Percentiles rank a stretch among this genome's conserved stretches.
These are phyloP conservation scores for Drosophila subquinaria DNA, from an alignment of 2,888 invertebrate species.

Conservation along the genomic window DNA sequence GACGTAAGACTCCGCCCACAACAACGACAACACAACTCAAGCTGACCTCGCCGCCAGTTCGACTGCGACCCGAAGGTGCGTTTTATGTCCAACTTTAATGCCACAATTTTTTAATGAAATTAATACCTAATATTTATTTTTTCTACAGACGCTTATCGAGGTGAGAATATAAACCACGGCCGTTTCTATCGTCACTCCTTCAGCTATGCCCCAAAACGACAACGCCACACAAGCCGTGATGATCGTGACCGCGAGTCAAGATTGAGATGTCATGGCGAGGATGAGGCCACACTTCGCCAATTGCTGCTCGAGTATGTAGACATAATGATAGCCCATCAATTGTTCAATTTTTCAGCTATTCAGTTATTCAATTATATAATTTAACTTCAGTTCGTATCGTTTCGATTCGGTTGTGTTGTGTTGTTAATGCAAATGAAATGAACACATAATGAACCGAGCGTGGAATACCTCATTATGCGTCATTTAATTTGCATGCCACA, in stretches of 20 bases:
- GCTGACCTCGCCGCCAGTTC: conserved; percentile 86
- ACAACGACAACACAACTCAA: conserved; percentile 85
- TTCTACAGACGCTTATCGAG: conserved; percentile 82
- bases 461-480: conserved; percentile 61
- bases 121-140: background rate
- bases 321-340: background rate
- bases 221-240: conserved; percentile 84
- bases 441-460: conserved; percentile 48
- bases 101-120: background rate
- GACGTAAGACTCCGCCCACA: conserved; percentile 86
- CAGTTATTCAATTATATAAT: background rate
- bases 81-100: background rate
- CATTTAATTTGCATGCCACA: conserved; percentile 73
- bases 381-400: conserved; percentile 3
- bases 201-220: conserved; percentile 85
- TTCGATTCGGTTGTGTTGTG: conserved; percentile 1
- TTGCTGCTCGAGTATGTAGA: conserved; percentile 94
- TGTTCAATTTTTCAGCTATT: conserved; percentile 2
- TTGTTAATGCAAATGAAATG: conserved; percentile 53
- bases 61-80: conserved; percentile 85
- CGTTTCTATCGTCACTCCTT: conserved; percentile 86
- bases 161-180: conserved; percentile 85
- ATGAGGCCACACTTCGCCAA: conserved; percentile 97
- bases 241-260: conserved; percentile 85
- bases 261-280: conserved; percentile 88